Evolutionary conservation across 1,140 invertebrate genomes (phyloP), one percentile per base, ranked within the genome.

Genomic region (Penaeus chinensis): DNA sequence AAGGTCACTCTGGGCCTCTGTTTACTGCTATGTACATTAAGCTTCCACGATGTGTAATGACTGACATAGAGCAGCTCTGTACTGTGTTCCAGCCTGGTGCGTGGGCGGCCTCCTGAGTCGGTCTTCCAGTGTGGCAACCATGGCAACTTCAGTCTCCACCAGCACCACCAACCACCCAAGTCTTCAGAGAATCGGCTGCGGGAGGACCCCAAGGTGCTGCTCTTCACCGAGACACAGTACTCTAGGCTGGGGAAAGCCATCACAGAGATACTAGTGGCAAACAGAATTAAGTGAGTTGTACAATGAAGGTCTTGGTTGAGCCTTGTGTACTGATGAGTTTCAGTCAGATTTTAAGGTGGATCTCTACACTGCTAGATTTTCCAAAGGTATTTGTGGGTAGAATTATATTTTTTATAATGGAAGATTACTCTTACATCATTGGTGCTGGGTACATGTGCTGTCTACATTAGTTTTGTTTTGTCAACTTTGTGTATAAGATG

Each of bases 151-250:
- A 76, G 42, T 18, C 69, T 77, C 69, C 76, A 54, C 27, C 85
- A 74, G 62, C 85, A 61, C 69, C 79, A 42, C 27, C 16, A 54
- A 19, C 69, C 79, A 11, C 80, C 79, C 22, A 69, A 47, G 19
- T n/a, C 79, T 69, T 96, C 96, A 37, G 96, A 96, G 91, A 96
- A 96, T 82, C 94, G 96, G 47, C 92, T 97, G 60, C 94, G 96
- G 82, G 96, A 97, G 91, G 97, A 98, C 93, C 95, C 96, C 54
- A 98, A 98, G 92, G 97, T 98, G 88, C 93, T 99, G 88, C 96
- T 99, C 85, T 97, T 99, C 92, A 97, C 98, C n/a, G 98, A 99
- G 93, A 98, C 97, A 22, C 96, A 96, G 69, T 98, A 98, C 92
- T 98, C 97, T 5, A 94, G 95, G 89, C 93, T 98, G n/a, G 97